These are phyloP conservation scores for Sebastes aleutianus DNA, from an alignment of 2,797 vertebrate species.

Conservation along the genomic window DNA sequence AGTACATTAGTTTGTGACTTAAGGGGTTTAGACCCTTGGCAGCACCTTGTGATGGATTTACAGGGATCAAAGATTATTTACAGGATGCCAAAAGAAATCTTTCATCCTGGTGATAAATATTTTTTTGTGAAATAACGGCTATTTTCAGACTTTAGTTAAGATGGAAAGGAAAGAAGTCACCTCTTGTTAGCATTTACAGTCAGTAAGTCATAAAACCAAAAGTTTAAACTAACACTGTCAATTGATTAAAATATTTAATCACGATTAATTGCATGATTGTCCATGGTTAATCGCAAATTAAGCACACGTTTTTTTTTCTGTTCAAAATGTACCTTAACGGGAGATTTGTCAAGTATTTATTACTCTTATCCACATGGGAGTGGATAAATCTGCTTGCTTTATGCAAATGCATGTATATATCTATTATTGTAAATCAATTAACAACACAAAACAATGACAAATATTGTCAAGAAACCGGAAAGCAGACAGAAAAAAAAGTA, in stretches of 20 bases:
- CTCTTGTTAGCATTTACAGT: neutral
- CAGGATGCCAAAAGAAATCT: neutral
- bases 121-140: neutral
- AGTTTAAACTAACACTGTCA: neutral
- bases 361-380: too few species aligned
- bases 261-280: fast-evolving
- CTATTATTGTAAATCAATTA: too few species aligned
- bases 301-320: too few species aligned
- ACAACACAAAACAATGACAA: too few species aligned
- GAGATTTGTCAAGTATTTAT: too few species aligned
- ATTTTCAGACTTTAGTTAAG: neutral
- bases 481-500: too few species aligned
- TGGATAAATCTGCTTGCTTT: too few species aligned
- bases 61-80: neutral
- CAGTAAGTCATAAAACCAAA: neutral
- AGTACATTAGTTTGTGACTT: neutral
- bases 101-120: neutral
- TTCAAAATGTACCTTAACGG: too few species aligned
- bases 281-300: too few species aligned
- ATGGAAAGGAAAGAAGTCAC: neutral
- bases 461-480: too few species aligned
- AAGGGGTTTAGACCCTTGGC: neutral
- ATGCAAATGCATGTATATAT: too few species aligned
- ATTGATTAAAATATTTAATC: too few species aligned
- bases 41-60: neutral